Percentiles rank a stretch among this genome's conserved stretches.
Conservation (phyloP, 2,797 vertebrate species). For the Calcarius lapponicus region DNA sequence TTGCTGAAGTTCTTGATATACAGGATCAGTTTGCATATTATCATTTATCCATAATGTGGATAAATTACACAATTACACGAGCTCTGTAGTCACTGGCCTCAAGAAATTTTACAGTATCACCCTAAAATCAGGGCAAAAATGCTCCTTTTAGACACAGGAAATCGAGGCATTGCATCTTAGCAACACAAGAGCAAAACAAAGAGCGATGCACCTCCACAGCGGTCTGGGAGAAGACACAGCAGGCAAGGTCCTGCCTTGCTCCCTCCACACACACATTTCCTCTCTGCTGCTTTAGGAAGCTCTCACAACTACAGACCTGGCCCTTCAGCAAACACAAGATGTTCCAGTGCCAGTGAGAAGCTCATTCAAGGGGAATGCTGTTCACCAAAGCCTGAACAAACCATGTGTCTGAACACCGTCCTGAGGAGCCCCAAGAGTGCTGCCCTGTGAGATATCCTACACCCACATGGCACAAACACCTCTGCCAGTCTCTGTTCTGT, state of each 20-base stretch:
- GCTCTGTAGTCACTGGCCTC: neutral
- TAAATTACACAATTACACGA: neutral
- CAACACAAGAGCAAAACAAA: neutral
- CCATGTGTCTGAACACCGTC: rapidly evolving
- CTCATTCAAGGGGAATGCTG: neutral
- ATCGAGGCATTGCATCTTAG: neutral
- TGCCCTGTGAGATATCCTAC: neutral
- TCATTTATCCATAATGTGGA: neutral
- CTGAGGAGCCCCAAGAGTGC: neutral
- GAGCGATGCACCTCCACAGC: rapidly evolving
- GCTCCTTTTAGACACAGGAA: neutral
- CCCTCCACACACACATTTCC: rapidly evolving
- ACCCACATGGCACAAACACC: neutral
- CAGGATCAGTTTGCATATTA: neutral
- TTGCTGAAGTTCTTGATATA: neutral
- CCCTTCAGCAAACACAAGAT: neutral
- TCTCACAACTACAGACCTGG: neutral
- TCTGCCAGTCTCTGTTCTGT: neutral
- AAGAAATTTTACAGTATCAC: neutral
- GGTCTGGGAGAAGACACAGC: neutral
- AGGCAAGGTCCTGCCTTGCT: neutral
- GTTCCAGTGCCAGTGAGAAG: neutral
- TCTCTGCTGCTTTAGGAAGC: neutral
- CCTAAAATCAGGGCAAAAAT: neutral
- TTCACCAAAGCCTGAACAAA: neutral